Percentiles rank a stretch among this genome's conserved stretches.
Conservation (phyloP, 2,113 vertebrate species). For the Bubalus kerabau region DNA sequence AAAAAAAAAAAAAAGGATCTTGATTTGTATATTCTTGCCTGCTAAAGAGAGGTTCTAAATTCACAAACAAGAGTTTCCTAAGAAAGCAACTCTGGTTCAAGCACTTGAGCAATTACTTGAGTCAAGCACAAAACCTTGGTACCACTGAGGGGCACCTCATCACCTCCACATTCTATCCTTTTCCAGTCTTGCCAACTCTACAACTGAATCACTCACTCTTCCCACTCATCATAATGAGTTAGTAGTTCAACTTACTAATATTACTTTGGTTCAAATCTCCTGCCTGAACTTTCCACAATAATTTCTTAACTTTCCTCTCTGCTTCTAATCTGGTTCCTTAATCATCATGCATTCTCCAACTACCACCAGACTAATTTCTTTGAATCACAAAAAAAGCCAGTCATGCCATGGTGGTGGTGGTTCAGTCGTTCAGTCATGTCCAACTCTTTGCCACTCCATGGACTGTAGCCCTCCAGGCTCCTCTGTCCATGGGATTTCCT, state of each 20-base stretch:
- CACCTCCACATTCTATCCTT: neutral
- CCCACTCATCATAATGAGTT: neutral
- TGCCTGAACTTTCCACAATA: neutral
- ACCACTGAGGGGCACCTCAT: neutral
- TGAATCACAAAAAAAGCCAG: neutral
- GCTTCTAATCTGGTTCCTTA: neutral
- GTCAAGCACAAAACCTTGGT: neutral
- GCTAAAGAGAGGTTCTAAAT: conserved; percentile 4
- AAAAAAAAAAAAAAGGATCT: neutral
- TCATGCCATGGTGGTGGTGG: neutral
- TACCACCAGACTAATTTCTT: neutral
- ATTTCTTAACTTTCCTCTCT: neutral
- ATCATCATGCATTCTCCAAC: neutral
- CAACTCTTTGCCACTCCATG: neutral
- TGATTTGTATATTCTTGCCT: conserved; percentile 7
- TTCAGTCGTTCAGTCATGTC: neutral
- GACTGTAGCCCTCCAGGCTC: neutral
- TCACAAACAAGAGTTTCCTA: neutral
- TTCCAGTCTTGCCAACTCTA: neutral
- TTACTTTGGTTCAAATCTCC: neutral
- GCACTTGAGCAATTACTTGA: neutral
- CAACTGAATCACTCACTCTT: neutral
- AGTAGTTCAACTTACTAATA: neutral
- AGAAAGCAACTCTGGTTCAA: neutral
- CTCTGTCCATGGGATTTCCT: neutral